Conservation (phyloP, 2,113 vertebrate species). For the Larimichthys polyactis region DNA sequence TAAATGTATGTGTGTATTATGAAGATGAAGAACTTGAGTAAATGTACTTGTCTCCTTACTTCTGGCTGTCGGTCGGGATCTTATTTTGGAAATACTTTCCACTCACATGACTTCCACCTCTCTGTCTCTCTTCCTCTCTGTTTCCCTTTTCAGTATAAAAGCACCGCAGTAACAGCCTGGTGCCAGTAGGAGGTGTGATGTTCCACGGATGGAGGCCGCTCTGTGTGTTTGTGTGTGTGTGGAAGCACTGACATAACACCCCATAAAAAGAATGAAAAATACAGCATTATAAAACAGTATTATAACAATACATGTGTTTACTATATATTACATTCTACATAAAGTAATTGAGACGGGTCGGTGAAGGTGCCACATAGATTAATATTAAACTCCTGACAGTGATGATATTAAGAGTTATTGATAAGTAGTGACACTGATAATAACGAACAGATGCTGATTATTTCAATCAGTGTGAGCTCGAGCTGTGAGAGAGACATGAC, state of each 20-base stretch:
- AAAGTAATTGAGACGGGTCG: background rate
- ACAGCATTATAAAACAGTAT: background rate
- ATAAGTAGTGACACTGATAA: background rate
- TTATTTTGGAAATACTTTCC: background rate
- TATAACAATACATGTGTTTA: too few relatives aligned
- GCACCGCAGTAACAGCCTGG: slow-evolving; percentile 49
- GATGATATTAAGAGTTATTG: too few relatives aligned
- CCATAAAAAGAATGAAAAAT: background rate
- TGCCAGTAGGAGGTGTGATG: slow-evolving; percentile 64
- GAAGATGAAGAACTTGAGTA: too few relatives aligned
- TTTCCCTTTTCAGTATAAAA: slow-evolving; percentile 1
- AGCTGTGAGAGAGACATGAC: too few relatives aligned
- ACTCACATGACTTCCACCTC: background rate
- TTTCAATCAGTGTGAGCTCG: too few relatives aligned
- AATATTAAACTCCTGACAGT: background rate
- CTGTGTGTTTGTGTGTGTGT: background rate
- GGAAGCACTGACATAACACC: background rate
- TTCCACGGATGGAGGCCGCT: slow-evolving; percentile 32
- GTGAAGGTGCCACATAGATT: too few relatives aligned
- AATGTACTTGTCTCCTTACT: too few relatives aligned
- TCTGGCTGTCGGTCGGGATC: too few relatives aligned
- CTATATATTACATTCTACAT: background rate
- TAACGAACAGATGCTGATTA: background rate
- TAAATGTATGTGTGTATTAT: too few relatives aligned
- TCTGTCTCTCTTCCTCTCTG: too few relatives aligned